Evolutionary conservation across 2,888 invertebrate species (phyloP), one percentile per base, ranked within the genome.

Genomic region (Chrysolina haemoptera): DNA sequence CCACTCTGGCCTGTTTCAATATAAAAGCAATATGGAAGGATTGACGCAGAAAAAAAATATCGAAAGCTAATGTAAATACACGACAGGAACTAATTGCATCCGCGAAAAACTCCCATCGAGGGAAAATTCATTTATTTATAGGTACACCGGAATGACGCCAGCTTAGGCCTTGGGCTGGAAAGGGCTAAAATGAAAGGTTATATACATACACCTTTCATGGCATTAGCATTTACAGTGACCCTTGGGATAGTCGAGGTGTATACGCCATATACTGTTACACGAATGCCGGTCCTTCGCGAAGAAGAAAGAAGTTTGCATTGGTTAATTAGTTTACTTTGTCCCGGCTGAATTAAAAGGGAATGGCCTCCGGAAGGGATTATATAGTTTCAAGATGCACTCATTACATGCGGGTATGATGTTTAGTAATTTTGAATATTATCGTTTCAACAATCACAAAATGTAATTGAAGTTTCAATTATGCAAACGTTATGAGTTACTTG

Each of bases 101-200:
- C 6, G 22, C 14, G 55, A 22, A 55, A 55, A 55, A 55, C 55
- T 55, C 10, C 22, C 55, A 4, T 5, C 22, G 1, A 5, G 55
- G 11, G 1, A 55, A 48, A 48, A 48, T 48, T 48, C 12, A 22
- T 55, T 11, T 55, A 55, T 55, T 55, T 20, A 55, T 55, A 55
- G 55, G 11, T 12, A 20, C 46, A 46, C 46, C 46, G n/a, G 41
- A 59, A 22, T 43, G 18, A 50, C 69, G 40, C 35, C 16, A 9
- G 43, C 22, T 22, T 20, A 50, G 27, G 63, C 50, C 40, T 50
- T 62, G 69, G 27, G 59, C 14, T n/a, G 59, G 5, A 62, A 68
- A 70, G 70, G 70, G 70, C 40, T 35, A 48, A 62, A 62, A 65
- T 69, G 50, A 70, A 70, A 70, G 70, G 41, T 70, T 64, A 64